Conservation (phyloP, 2,113 vertebrate species). For the Myrmecobius fasciatus region DNA sequence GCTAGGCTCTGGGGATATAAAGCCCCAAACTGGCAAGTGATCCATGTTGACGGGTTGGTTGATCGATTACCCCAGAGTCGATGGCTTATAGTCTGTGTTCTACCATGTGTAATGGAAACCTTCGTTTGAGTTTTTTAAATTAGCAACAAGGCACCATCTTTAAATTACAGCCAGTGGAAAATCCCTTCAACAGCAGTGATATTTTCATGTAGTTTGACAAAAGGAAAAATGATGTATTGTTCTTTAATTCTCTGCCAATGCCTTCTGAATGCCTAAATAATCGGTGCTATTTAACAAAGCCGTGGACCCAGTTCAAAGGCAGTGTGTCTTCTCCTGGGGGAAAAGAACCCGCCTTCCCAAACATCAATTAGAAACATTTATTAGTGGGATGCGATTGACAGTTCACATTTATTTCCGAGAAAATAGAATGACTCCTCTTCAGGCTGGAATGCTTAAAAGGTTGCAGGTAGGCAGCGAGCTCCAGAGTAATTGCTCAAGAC, state of each 20-base stretch:
- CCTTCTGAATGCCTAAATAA: slow-evolving; percentile 54
- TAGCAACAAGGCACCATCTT: neutral
- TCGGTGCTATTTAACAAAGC: slow-evolving; percentile 42
- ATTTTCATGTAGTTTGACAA: slow-evolving; percentile 61
- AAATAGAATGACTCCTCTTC: slow-evolving; percentile 67
- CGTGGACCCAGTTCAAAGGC: slow-evolving; percentile 64
- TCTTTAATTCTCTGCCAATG: slow-evolving; percentile 49
- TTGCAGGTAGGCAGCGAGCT: slow-evolving; percentile 64
- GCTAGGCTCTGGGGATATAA: neutral
- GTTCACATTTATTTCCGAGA: slow-evolving; percentile 74
- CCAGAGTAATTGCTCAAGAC: slow-evolving; percentile 70
- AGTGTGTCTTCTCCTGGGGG: slow-evolving; percentile 28
- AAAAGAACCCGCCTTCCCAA: slow-evolving; percentile 54
- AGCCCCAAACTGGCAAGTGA: neutral
- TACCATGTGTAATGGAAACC: neutral
- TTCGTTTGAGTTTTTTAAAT: neutral
- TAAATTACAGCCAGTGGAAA: slow-evolving; percentile 56
- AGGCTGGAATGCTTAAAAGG: slow-evolving; percentile 66
- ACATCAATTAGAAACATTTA: slow-evolving; percentile 74
- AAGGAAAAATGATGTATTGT: slow-evolving; percentile 57
- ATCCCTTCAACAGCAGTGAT: slow-evolving; percentile 39
- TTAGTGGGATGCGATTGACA: slow-evolving; percentile 65
- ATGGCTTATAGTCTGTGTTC: neutral
- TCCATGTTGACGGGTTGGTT: neutral
- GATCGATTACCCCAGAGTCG: neutral